Percentiles rank a stretch among this genome's conserved stretches.
Conservation (phyloP, 2,888 invertebrate species). For the Patella pellucida region DNA sequence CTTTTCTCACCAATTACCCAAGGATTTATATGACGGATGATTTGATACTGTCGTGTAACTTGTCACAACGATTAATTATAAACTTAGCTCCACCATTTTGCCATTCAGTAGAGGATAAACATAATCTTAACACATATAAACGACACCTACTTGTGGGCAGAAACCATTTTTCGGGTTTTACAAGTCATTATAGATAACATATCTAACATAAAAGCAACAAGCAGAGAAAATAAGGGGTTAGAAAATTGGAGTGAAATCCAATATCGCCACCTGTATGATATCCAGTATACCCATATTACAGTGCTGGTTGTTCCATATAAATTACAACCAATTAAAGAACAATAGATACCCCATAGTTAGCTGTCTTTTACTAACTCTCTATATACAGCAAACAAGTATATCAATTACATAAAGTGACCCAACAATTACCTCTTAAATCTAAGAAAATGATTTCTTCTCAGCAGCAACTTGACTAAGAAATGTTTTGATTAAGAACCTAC, state of each 20-base stretch:
- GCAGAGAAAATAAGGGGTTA: background rate
- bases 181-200: background rate
- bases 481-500: too few relatives aligned
- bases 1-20: background rate
- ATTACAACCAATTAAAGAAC: background rate
- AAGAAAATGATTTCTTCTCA: too few relatives aligned
- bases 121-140: too few relatives aligned
- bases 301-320: background rate
- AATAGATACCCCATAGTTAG: background rate
- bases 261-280: constrained; percentile 7
- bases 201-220: background rate
- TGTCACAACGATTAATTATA: background rate
- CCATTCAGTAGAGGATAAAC: too few relatives aligned
- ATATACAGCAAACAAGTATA: too few relatives aligned
- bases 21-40: background rate
- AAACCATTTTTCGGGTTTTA: too few relatives aligned
- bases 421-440: too few relatives aligned
- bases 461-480: too few relatives aligned
- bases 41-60: constrained; percentile 1
- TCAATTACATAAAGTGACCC: too few relatives aligned
- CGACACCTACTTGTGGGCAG: too few relatives aligned
- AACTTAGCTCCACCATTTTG: too few relatives aligned
- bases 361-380: too few relatives aligned
- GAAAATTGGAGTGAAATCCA: background rate
- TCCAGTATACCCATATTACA: background rate